Percentiles rank a stretch among this genome's conserved stretches.
phyloP scores from a whole-genome alignment of 2,888 invertebrate species.

The Andrena camellia region DNA sequence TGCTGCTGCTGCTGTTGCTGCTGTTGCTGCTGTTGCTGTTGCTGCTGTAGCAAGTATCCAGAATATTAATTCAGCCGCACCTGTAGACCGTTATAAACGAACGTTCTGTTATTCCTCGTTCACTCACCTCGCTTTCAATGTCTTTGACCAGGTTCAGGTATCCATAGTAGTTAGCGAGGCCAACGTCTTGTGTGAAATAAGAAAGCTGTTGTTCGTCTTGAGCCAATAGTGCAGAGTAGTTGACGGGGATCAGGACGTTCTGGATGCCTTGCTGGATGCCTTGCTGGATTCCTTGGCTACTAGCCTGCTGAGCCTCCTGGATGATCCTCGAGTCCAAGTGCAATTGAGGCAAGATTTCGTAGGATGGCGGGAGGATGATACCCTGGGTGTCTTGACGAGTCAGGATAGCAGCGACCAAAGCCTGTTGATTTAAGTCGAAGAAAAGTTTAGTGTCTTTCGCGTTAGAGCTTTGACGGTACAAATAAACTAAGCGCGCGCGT shows the following conservation, averaged over 20 bases:
- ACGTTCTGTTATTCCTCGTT: background rate
- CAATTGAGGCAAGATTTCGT: constrained; percentile 91
- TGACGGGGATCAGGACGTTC: constrained; percentile 88
- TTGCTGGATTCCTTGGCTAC: constrained; percentile 45
- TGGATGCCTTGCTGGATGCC: constrained; percentile 77
- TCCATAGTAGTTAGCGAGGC: constrained; percentile 89
- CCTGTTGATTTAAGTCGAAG: constrained; percentile 84
- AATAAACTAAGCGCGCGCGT: background rate
- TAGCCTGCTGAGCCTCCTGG: constrained; percentile 87
- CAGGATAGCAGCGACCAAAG: constrained; percentile 88
- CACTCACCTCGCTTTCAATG: constrained; percentile 63
- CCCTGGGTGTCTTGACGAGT: constrained; percentile 89
- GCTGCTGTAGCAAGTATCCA: constrained; percentile 2
- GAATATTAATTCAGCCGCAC: background rate
- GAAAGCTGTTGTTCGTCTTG: constrained; percentile 87
- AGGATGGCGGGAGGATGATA: constrained; percentile 89
- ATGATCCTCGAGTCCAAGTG: constrained; percentile 90
- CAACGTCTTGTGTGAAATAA: constrained; percentile 91
- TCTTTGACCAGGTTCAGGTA: constrained; percentile 88
- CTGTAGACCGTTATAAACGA: too few species aligned
- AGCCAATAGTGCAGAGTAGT: constrained; percentile 86
- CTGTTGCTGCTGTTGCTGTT: constrained; percentile 36
- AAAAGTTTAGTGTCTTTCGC: background rate
- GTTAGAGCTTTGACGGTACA: too few species aligned
- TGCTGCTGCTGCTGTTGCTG: constrained; percentile 28